phyloP scores from a whole-genome alignment of 2,888 invertebrate genomes.

The Dolichomitus sp. region DNA sequence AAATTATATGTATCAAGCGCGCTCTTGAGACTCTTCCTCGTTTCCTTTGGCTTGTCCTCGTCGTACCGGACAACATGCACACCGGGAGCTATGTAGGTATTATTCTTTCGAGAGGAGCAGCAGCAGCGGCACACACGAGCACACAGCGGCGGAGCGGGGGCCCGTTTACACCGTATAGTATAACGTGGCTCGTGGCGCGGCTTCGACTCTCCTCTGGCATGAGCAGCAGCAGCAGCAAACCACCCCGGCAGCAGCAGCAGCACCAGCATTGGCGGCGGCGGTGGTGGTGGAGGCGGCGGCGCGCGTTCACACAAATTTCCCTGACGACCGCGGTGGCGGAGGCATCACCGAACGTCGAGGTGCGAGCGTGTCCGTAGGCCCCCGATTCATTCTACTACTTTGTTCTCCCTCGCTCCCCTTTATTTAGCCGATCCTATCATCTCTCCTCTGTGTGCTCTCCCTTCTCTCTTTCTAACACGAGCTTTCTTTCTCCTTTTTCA shows the following conservation, averaged over 20 bases:
- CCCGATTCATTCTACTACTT: slow-evolving; percentile 74
- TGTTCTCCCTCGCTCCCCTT: slow-evolving; percentile 56
- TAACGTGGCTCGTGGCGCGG: slow-evolving; percentile 60
- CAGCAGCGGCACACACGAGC: slow-evolving; percentile 23
- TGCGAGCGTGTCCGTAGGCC: slow-evolving; percentile 81
- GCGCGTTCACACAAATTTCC: slow-evolving; percentile 78
- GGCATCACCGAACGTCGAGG: slow-evolving; percentile 80
- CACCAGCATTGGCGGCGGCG: slow-evolving; percentile 1
- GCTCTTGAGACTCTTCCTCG: slow-evolving; percentile 28
- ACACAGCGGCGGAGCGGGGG: slow-evolving; percentile 23
- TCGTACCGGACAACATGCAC: slow-evolving; percentile 15
- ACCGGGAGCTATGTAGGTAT: slow-evolving; percentile 18
- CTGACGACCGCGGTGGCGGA: slow-evolving; percentile 73
- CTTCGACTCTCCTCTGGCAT: slow-evolving; percentile 54
- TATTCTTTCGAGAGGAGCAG: slow-evolving; percentile 5
- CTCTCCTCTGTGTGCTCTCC: slow-evolving; percentile 21
- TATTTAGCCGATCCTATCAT: slow-evolving; percentile 36
- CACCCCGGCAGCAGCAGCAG: slow-evolving; percentile 61
- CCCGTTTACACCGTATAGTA: slow-evolving; percentile 40
- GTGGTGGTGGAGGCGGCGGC: slow-evolving; percentile 46
- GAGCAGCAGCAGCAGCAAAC: slow-evolving; percentile 30
- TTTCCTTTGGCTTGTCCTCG: slow-evolving; percentile 8
- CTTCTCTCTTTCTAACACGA: slow-evolving; percentile 51
- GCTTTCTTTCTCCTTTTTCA: slow-evolving; percentile 59
- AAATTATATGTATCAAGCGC: slow-evolving; percentile 4